These are phyloP conservation scores for Empidonax alnorum DNA, from an alignment of 2,113 vertebrate species.

Conservation along the genomic window DNA sequence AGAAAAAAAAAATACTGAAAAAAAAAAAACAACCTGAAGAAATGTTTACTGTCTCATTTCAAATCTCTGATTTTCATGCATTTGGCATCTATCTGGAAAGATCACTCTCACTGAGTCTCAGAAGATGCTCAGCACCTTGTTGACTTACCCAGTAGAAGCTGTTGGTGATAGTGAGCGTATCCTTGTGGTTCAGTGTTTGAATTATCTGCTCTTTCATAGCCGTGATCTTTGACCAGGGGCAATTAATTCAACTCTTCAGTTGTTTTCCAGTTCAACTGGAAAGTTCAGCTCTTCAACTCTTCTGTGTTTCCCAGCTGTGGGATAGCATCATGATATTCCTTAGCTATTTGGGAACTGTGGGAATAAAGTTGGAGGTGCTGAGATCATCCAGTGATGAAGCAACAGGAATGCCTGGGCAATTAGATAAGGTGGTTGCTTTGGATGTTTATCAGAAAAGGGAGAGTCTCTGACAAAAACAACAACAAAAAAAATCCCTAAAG, in stretches of 20 bases:
- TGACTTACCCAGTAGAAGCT: neutral
- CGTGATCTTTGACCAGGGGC: neutral
- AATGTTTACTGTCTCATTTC: neutral
- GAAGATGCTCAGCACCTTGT: neutral
- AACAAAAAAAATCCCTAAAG: neutral
- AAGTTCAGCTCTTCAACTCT: neutral
- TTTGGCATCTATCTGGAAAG: neutral
- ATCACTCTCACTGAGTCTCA: neutral
- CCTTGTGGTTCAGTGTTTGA: neutral
- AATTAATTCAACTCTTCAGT: neutral
- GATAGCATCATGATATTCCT: rapidly evolving
- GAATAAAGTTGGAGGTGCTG: neutral
- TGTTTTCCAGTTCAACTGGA: too few relatives aligned
- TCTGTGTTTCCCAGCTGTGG: neutral
- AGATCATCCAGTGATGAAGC: neutral
- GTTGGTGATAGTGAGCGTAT: neutral
- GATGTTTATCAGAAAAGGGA: neutral
- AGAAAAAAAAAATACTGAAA: too few relatives aligned
- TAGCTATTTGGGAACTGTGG: neutral
- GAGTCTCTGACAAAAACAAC: neutral
- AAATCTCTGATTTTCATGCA: neutral
- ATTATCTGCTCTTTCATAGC: neutral
- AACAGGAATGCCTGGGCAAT: neutral
- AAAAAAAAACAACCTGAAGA: neutral
- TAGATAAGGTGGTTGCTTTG: neutral